These are phyloP conservation scores for Pantherophis vulpinus DNA, from an alignment of 2,797 vertebrate species.

Conservation along the genomic window DNA sequence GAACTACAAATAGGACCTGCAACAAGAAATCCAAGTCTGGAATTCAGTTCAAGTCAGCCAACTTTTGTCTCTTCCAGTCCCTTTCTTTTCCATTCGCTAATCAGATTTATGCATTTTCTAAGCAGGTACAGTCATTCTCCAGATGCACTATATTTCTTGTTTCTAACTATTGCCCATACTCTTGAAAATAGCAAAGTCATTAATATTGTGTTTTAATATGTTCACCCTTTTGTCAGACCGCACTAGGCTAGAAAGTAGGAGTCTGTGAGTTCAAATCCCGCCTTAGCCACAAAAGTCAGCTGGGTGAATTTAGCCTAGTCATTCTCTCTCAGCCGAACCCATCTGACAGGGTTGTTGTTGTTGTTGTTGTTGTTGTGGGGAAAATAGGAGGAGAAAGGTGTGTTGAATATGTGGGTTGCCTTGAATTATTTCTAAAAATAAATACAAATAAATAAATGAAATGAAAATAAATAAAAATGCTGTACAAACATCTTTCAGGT, in stretches of 20 bases:
- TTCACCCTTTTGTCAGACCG: not conserved
- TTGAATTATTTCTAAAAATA: not conserved
- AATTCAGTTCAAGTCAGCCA: not conserved
- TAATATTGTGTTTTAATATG: not conserved
- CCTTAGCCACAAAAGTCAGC: not conserved
- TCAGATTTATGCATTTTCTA: not conserved
- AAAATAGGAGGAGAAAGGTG: not conserved
- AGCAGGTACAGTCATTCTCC: not conserved
- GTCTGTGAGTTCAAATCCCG: not conserved
- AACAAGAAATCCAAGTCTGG: not conserved
- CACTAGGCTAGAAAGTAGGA: not conserved
- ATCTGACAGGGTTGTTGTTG: not conserved
- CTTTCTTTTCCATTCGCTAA: not conserved
- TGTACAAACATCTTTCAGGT: not conserved
- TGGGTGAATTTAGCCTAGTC: not conserved
- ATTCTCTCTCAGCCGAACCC: not conserved
- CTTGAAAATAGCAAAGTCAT: not conserved
- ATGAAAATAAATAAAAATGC: not conserved
- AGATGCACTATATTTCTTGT: not conserved
- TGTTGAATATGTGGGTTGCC: not conserved
- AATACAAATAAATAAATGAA: not conserved
- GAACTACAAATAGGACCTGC: not conserved
- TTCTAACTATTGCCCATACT: not conserved
- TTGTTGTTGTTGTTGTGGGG: not conserved
- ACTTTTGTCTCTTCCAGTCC: too few species aligned